phyloP scores from a whole-genome alignment of 2,113 vertebrate genomes.

The Oreochromis tanganicae region DNA sequence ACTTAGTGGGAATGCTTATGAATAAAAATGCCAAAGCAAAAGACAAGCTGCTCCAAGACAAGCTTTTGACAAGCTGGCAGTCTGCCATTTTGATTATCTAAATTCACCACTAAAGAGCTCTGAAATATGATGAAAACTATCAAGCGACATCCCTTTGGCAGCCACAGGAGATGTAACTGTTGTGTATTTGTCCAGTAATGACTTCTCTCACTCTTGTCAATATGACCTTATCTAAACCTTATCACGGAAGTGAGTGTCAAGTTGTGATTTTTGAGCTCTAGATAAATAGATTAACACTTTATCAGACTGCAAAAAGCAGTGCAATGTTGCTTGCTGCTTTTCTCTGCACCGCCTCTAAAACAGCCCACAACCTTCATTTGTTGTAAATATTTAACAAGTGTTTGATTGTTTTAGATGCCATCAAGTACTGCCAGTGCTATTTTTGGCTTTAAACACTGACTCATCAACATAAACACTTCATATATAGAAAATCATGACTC shows the following conservation, averaged over 20 bases:
- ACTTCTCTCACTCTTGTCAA: slow-evolving; percentile 40
- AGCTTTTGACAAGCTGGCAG: slow-evolving; percentile 57
- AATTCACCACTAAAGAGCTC: slow-evolving; percentile 58
- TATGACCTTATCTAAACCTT: slow-evolving; percentile 31
- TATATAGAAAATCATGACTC: neutral
- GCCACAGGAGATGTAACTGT: slow-evolving; percentile 39
- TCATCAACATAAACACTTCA: neutral
- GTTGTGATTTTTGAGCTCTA: neutral
- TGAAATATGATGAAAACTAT: slow-evolving; percentile 50
- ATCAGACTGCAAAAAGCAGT: neutral
- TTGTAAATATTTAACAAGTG: neutral
- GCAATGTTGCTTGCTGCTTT: neutral
- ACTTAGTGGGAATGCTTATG: slow-evolving; percentile 62
- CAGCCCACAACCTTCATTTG: neutral
- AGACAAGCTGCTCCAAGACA: slow-evolving; percentile 19
- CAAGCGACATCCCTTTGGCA: slow-evolving; percentile 37
- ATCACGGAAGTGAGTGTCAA: slow-evolving; percentile 19
- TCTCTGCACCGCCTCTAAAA: neutral
- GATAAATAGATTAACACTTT: neutral
- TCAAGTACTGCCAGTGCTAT: neutral
- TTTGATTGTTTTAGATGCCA: neutral
- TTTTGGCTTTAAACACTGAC: neutral
- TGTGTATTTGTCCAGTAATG: slow-evolving; percentile 54
- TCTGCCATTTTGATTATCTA: slow-evolving; percentile 65
- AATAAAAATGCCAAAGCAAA: slow-evolving; percentile 50